Evolutionary conservation across 1,140 invertebrate species (phyloP).

Genomic region (Archivesica marissinica): DNA sequence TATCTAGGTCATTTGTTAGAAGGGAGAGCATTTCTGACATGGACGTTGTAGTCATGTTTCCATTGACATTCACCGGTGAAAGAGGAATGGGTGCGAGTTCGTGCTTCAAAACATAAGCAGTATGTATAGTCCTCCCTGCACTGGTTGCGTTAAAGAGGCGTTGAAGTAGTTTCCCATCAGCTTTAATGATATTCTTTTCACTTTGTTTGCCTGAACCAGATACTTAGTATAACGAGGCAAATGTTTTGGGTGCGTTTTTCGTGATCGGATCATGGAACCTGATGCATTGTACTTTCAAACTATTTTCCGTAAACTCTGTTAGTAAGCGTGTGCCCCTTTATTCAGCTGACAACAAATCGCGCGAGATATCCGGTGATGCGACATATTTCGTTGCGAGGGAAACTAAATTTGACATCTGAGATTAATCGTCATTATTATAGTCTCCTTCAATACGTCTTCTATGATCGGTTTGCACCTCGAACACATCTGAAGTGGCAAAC

Average conservation of each 20-base stretch:
- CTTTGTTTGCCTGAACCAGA: not conserved
- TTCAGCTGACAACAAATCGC: not conserved
- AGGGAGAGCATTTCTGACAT: not conserved
- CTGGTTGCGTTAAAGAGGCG: conserved; percentile 25
- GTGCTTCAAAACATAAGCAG: conserved; percentile 13
- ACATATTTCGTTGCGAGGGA: not conserved
- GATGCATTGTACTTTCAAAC: not conserved
- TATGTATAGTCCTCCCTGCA: not conserved
- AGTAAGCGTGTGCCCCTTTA: not conserved
- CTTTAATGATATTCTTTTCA: not conserved
- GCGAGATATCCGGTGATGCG: not conserved
- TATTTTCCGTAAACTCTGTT: not conserved
- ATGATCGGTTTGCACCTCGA: not conserved
- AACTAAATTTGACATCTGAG: not conserved
- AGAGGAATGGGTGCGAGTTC: not conserved
- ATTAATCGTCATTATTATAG: not conserved
- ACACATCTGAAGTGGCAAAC: not conserved
- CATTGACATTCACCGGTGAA: not conserved
- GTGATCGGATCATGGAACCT: not conserved
- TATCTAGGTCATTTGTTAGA: conserved; percentile 5
- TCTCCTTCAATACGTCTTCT: not conserved
- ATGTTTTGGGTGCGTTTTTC: not conserved
- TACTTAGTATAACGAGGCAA: not conserved
- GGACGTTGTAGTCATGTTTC: not conserved
- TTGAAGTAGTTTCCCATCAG: conserved; percentile 27